Evolutionary conservation across 2,797 vertebrate species (phyloP).

Genomic region (Meda fulgida): DNA sequence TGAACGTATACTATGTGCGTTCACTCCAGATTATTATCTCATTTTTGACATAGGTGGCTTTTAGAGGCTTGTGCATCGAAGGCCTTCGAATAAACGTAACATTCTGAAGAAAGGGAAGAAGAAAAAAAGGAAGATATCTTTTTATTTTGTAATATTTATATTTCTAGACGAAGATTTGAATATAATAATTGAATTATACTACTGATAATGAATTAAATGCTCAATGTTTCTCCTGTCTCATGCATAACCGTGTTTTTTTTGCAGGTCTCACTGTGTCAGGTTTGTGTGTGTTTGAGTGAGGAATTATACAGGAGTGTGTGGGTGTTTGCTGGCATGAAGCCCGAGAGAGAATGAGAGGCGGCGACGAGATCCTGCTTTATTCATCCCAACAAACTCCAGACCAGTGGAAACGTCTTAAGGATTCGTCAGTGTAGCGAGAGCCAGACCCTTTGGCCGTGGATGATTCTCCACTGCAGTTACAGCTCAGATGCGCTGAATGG

Average conservation of each 20-base stretch:
- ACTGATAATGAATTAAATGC: background rate
- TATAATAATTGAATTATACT: background rate
- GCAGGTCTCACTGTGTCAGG: background rate
- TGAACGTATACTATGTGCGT: too few species aligned
- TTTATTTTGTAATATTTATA: background rate
- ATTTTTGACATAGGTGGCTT: too few species aligned
- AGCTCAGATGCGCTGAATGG: constrained; percentile 52
- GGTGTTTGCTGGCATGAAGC: constrained; percentile 74
- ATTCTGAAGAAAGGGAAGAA: background rate
- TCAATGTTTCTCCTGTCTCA: background rate
- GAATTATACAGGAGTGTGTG: constrained; percentile 67
- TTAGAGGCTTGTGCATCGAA: too few species aligned
- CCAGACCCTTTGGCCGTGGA: background rate
- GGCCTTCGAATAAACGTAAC: background rate
- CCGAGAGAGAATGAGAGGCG: constrained; percentile 20
- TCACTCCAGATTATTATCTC: too few species aligned
- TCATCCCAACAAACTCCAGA: constrained; percentile 12
- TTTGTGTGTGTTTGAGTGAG: constrained; percentile 46
- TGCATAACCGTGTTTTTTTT: background rate
- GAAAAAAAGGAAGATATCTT: background rate
- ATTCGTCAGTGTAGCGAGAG: background rate
- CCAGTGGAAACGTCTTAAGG: background rate
- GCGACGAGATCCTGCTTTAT: constrained; percentile 5
- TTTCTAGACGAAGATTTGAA: background rate
- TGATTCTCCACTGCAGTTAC: background rate